Conservation (phyloP, 2,797 vertebrate genomes). For the Pelochelys cantorii region DNA sequence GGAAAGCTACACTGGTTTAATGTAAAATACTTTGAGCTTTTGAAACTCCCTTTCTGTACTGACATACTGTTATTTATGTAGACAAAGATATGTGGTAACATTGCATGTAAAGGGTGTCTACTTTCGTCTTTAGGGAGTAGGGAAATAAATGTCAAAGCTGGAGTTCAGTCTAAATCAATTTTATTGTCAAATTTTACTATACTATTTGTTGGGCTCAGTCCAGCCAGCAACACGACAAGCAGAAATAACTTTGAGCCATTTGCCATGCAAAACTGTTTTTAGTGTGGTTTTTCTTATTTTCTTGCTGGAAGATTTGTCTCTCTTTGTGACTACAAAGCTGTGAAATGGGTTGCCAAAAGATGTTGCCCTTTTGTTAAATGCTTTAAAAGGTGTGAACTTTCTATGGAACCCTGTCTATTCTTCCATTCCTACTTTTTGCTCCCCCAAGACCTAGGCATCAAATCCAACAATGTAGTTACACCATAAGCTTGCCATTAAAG, state of each 20-base stretch:
- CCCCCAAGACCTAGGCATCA: neutral
- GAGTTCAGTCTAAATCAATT: neutral
- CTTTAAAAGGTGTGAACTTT: conserved; percentile 50
- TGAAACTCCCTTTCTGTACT: conserved; percentile 49
- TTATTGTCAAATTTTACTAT: conserved; percentile 17
- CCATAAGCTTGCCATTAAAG: conserved; percentile 76
- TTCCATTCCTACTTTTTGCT: conserved; percentile 25
- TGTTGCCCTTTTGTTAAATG: conserved; percentile 48
- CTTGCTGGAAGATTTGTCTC: conserved; percentile 35
- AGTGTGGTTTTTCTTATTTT: conserved; percentile 42
- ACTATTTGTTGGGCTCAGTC: neutral
- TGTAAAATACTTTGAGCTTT: conserved; percentile 48
- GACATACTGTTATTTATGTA: conserved; percentile 28
- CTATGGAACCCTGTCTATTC: conserved; percentile 15
- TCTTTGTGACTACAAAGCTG: conserved; percentile 64
- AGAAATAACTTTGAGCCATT: neutral
- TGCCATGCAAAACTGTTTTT: neutral
- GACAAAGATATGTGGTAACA: conserved; percentile 1
- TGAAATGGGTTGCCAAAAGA: conserved; percentile 61
- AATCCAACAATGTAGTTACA: conserved; percentile 53
- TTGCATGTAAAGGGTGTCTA: conserved; percentile 32
- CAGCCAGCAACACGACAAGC: neutral
- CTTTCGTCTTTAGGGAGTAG: conserved; percentile 34
- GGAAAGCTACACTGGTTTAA: conserved; percentile 18
- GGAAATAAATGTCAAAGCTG: neutral